A percentile compares a stretch with the other conserved stretches of the same genome.
phyloP scores from a whole-genome alignment of 2,888 invertebrate species.

The Pristionchus fissidentatus region DNA sequence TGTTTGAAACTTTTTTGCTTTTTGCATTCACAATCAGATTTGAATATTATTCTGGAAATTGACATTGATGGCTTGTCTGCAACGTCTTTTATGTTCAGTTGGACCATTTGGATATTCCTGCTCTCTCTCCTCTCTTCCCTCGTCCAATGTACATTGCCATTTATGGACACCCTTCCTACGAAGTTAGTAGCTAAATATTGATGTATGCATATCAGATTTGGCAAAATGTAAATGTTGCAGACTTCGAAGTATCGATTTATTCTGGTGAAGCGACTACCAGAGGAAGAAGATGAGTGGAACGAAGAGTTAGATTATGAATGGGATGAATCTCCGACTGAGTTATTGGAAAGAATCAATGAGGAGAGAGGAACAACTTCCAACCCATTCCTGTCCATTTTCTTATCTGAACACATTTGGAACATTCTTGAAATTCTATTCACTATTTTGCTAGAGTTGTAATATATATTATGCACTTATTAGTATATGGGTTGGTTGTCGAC shows the following conservation, averaged over 20 bases:
- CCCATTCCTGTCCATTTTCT: not conserved
- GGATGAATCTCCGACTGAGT: not conserved
- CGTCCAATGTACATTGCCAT: constrained; percentile 29
- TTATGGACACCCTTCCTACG: constrained; percentile 30
- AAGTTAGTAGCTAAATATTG: constrained; percentile 3
- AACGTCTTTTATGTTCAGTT: not conserved
- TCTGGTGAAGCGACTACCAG: constrained; percentile 11
- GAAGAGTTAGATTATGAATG: constrained; percentile 10
- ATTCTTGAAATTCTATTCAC: constrained; percentile 36
- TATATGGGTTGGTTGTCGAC: not conserved
- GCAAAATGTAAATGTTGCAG: not conserved
- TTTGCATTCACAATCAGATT: no score
- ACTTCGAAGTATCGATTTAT: constrained; percentile 13
- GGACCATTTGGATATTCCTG: constrained; percentile 28
- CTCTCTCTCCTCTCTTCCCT: not conserved
- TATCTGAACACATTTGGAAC: constrained; percentile 17
- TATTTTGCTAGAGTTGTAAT: constrained; percentile 23
- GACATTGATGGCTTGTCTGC: not conserved
- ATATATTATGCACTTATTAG: not conserved
- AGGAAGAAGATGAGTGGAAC: not conserved
- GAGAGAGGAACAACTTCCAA: not conserved
- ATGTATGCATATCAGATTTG: not conserved
- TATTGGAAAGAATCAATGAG: constrained; percentile 8
- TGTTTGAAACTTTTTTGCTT: no score
- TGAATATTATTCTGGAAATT: not conserved